These are phyloP conservation scores for Oreochromis aureus DNA, from an alignment of 2,113 vertebrate species.

Conservation along the genomic window DNA sequence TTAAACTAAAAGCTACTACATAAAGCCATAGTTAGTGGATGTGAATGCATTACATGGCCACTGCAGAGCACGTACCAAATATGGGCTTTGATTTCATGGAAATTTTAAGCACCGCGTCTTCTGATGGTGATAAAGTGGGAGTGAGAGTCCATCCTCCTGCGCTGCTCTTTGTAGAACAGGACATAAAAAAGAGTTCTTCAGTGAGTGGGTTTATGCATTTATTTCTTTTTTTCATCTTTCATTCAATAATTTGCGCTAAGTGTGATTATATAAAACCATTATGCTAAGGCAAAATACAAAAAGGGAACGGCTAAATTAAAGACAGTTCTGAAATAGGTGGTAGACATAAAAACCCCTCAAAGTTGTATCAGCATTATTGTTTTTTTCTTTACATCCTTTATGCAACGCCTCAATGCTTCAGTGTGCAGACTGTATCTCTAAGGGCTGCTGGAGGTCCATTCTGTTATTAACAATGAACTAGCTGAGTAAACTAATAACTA, in stretches of 20 bases:
- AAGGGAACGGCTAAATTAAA: not conserved
- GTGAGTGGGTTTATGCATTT: not conserved
- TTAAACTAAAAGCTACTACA: not conserved
- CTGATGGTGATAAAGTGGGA: not conserved
- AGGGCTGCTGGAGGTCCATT: not conserved
- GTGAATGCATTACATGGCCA: not conserved
- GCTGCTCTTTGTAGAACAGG: not conserved
- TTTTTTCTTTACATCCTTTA: not conserved
- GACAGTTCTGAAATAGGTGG: not conserved
- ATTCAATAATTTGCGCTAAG: constrained; percentile 10
- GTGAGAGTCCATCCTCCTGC: not conserved
- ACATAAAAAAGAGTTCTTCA: not conserved
- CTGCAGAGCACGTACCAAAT: not conserved
- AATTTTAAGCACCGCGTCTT: not conserved
- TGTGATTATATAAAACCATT: constrained; percentile 42
- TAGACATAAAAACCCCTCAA: not conserved
- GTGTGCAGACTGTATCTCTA: constrained; percentile 19
- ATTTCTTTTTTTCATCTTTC: constrained; percentile 8
- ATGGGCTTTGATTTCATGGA: not conserved
- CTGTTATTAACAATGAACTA: constrained; percentile 37
- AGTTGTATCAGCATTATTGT: not conserved
- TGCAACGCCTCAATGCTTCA: not conserved
- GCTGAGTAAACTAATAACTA: constrained; percentile 49
- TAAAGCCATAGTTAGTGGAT: not conserved
- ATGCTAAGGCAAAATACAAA: not conserved